Evolutionary conservation across 2,113 vertebrate genomes (phyloP).

Genomic region (Heloderma charlesbogerti): DNA sequence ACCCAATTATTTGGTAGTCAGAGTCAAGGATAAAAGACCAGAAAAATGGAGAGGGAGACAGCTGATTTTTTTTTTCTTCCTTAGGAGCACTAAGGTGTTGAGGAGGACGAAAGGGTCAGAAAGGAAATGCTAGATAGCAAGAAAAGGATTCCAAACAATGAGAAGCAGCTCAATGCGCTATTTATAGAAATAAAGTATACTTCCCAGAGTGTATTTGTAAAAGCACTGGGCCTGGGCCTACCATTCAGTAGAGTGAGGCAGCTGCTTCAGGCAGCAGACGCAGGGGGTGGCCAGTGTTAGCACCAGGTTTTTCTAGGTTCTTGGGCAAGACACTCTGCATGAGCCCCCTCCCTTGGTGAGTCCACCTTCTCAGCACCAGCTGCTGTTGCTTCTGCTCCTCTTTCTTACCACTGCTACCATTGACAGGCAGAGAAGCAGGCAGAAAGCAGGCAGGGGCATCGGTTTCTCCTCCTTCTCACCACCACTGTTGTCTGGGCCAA

Average conservation of each 20-base stretch:
- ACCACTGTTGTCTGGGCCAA: too few relatives aligned
- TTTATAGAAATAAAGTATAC: not conserved
- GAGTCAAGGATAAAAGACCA: conserved; percentile 8
- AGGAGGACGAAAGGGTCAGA: not conserved
- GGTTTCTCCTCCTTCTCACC: too few relatives aligned
- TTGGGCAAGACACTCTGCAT: too few relatives aligned
- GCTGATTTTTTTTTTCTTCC: conserved; percentile 5
- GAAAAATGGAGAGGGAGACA: not conserved
- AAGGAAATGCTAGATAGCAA: not conserved
- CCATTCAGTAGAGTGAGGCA: not conserved
- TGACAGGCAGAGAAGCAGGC: too few relatives aligned
- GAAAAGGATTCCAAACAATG: not conserved
- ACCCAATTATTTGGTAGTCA: conserved; percentile 26
- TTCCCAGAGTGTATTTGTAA: not conserved
- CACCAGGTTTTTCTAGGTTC: too few relatives aligned
- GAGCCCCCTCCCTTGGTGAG: too few relatives aligned
- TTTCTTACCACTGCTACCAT: too few relatives aligned
- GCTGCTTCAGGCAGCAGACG: not conserved
- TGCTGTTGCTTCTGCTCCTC: too few relatives aligned
- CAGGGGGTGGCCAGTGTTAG: too few relatives aligned
- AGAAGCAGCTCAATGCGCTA: not conserved
- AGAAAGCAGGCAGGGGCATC: too few relatives aligned
- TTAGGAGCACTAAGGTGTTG: conserved; percentile 35
- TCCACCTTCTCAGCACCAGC: too few relatives aligned
- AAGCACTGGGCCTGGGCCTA: not conserved